Percentiles rank a stretch among this genome's conserved stretches.
Evolutionary conservation across 2,797 vertebrate species (phyloP).

Genomic region (Sebastiscus tertius): DNA sequence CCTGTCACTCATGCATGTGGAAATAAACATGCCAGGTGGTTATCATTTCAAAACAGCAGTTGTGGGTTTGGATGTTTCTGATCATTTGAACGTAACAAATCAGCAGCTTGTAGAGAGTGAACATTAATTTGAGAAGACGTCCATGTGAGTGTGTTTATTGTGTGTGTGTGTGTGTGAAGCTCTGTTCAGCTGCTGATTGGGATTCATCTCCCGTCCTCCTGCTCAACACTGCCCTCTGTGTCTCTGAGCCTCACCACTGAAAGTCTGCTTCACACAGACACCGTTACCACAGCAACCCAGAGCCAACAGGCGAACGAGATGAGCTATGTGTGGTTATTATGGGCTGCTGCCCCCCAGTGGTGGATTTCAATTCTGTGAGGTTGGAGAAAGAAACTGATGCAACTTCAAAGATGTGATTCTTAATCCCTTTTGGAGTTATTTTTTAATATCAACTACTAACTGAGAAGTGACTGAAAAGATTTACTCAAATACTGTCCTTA

Average conservation of each 20-base stretch:
- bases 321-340: conserved; percentile 46
- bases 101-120: conserved; percentile 17
- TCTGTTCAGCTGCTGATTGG: conserved; percentile 72
- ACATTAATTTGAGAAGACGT: conserved; percentile 5
- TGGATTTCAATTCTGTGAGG: conserved; percentile 9
- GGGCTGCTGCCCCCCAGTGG: conserved; percentile 80
- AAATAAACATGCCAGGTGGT: conserved; percentile 36
- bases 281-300: conserved; percentile 80
- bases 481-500: not conserved
- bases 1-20: conserved; percentile 55
- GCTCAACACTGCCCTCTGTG: conserved; percentile 84
- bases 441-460: not conserved
- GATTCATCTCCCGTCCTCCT: conserved; percentile 69
- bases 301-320: conserved; percentile 46
- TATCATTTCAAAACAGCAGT: conserved; percentile 16
- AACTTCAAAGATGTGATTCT: conserved; percentile 9
- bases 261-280: conserved; percentile 64
- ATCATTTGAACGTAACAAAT: conserved; percentile 11
- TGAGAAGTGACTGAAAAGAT: not conserved
- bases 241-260: conserved; percentile 57
- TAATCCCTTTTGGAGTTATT: not conserved
- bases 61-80: not conserved
- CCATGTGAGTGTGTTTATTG: not conserved
- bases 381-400: fast-evolving
- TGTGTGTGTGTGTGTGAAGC: conserved; percentile 13